Evolutionary conservation across 2,888 invertebrate species (phyloP).

Genomic region (Eustalomyia histrio): DNA sequence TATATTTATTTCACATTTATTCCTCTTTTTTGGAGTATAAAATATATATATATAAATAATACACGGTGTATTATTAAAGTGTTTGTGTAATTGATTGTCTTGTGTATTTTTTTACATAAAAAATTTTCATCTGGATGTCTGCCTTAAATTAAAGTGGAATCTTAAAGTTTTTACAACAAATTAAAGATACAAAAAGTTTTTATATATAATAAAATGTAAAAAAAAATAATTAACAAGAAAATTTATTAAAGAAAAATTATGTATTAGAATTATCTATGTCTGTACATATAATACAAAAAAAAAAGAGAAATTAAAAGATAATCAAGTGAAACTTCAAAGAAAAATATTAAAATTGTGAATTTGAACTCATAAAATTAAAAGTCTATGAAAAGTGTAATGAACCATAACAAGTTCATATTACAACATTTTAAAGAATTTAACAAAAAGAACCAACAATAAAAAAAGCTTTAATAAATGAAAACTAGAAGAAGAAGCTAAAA

Average conservation of each 20-base stretch:
- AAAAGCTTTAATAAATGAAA: background rate
- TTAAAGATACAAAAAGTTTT: background rate
- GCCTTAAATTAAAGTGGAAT: background rate
- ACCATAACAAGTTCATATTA: background rate
- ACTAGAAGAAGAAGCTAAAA: conserved; percentile 52
- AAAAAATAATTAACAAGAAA: background rate
- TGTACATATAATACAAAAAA: background rate
- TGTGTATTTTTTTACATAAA: background rate
- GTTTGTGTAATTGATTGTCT: background rate
- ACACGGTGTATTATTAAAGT: conserved; percentile 4
- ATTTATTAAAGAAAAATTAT: background rate
- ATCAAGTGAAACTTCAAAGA: no score
- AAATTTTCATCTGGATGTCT: background rate
- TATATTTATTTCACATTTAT: conserved; percentile 39
- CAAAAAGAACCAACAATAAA: background rate
- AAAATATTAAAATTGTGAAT: no score
- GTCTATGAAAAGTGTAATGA: background rate
- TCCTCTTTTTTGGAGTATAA: conserved; percentile 20
- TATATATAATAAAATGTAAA: background rate
- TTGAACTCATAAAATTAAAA: no score
- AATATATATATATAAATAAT: no score
- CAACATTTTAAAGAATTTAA: background rate
- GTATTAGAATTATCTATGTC: no score
- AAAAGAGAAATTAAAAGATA: background rate
- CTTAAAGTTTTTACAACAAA: background rate